These are phyloP conservation scores for Rhimphoctona megacephalus DNA, from an alignment of 2,888 invertebrate genomes.

Conservation along the genomic window DNA sequence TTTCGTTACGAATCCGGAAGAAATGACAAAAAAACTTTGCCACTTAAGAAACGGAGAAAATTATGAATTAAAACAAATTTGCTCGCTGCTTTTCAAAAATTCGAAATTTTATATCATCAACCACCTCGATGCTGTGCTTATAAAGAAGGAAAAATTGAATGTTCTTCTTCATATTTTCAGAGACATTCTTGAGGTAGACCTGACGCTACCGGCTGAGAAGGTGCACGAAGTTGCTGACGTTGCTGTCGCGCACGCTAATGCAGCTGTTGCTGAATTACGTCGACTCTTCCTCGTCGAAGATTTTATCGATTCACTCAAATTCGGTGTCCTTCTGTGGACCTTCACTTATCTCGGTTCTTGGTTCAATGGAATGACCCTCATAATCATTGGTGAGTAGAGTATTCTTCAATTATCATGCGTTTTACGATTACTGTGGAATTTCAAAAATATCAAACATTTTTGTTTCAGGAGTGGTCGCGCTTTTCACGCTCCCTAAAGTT, in stretches of 20 bases:
- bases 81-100: too few species aligned
- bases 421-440: not conserved
- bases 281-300: slow-evolving; percentile 98
- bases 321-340: slow-evolving; percentile 97
- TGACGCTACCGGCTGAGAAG: slow-evolving; percentile 95
- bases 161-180: slow-evolving; percentile 83
- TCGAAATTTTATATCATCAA: not conserved
- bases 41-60: too few species aligned
- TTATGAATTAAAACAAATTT: too few species aligned
- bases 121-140: not conserved
- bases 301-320: slow-evolving; percentile 97
- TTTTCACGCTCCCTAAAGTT: slow-evolving; percentile 98
- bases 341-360: slow-evolving; percentile 99
- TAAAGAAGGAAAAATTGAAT: not conserved
- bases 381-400: slow-evolving; percentile 92
- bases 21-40: too few species aligned
- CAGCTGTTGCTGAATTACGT: slow-evolving; percentile 92
- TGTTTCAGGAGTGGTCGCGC: slow-evolving; percentile 93
- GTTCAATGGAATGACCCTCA: slow-evolving; percentile 99
- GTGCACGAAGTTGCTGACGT: slow-evolving; percentile 95
- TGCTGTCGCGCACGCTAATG: slow-evolving; percentile 95
- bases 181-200: slow-evolving; percentile 94
- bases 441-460: slow-evolving; percentile 18
- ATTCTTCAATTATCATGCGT: slow-evolving; percentile 1
- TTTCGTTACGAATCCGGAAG: too few species aligned